A percentile compares a stretch with the other conserved stretches of the same genome.
phyloP scores from a whole-genome alignment of 1,140 invertebrate species.

The Heliconius congener region DNA sequence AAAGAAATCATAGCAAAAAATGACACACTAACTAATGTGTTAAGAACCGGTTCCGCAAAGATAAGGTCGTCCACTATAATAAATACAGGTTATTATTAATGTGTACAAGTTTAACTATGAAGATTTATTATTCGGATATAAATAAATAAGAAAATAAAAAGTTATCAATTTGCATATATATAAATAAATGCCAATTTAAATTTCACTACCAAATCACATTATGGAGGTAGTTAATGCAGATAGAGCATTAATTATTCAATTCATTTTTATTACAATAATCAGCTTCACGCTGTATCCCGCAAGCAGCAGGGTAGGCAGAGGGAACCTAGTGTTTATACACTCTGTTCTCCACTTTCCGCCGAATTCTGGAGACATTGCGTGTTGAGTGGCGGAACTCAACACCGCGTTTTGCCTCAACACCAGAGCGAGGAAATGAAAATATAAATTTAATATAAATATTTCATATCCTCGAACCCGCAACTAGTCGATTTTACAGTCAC shows the following conservation, averaged over 20 bases:
- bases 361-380: too few relatives aligned
- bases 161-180: conserved; percentile 5
- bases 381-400: too few relatives aligned
- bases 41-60: conserved; percentile 27
- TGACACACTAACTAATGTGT: conserved; percentile 36
- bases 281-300: too few relatives aligned
- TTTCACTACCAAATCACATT: background rate
- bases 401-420: too few relatives aligned
- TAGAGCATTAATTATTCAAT: background rate
- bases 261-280: background rate
- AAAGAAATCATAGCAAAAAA: conserved; percentile 28
- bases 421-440: too few relatives aligned
- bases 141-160: background rate
- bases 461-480: too few relatives aligned
- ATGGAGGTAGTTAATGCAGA: background rate
- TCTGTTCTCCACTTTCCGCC: too few relatives aligned
- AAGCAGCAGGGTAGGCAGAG: too few relatives aligned
- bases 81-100: conserved; percentile 7
- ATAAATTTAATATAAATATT: too few relatives aligned
- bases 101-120: conserved; percentile 5
- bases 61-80: conserved; percentile 14
- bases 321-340: too few relatives aligned
- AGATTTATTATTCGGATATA: conserved; percentile 1
- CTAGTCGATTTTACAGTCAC: too few relatives aligned
- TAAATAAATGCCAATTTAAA: background rate